Base-by-base conservation (phyloP, 1,140 invertebrate genomes). In the Chionoecetes opilio region DNA sequence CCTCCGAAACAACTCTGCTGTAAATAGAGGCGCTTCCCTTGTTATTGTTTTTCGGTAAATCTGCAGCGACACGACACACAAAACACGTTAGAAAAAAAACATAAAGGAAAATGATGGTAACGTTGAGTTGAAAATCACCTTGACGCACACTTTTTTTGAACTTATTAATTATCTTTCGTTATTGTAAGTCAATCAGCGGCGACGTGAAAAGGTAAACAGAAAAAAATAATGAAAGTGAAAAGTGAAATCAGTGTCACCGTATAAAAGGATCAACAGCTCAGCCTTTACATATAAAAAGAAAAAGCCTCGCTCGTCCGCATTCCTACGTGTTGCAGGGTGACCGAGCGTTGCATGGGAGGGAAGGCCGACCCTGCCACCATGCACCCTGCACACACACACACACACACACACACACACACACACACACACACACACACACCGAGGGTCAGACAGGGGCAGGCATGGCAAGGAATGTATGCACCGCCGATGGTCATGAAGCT, bases 171-270 rank as follows among this genome's bases (percentile, higher is more conserved):
- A 53, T 53, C 46, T 17, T 26, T n/a, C 21, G 63, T 75, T 75
- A 75, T 75, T 26, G 6, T 26, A n/a, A n/a, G 63, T 75, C 6
- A 75, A 75, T 75, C 63, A 75, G 63, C 63, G 63, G 63, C 26
- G 63, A n/a, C 63, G 21, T 17, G 9, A 75, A 75, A 75, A 75
- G 26, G 63, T 75, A 75, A n/a, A n/a, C n/a, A n/a, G n/a, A n/a
- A n/a, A n/a, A n/a, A 75, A 75, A 75, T 75, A 75, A 75, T n/a
- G 63, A 75, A 75, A 75, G 63, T 75, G 63, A 75, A 75, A 75
- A 75, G 63, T n/a, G 63, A 75, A 75, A 75, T 75, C 63, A 75
- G 63, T 75, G 63, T 75, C 63, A 75, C 63, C 63, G 63, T 75
- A n/a, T 75, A 75, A 75, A 75, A 75, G 63, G 63, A 75, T 75